Base-by-base conservation (phyloP, 2,113 vertebrate genomes). In the Bambusicola thoracicus region DNA sequence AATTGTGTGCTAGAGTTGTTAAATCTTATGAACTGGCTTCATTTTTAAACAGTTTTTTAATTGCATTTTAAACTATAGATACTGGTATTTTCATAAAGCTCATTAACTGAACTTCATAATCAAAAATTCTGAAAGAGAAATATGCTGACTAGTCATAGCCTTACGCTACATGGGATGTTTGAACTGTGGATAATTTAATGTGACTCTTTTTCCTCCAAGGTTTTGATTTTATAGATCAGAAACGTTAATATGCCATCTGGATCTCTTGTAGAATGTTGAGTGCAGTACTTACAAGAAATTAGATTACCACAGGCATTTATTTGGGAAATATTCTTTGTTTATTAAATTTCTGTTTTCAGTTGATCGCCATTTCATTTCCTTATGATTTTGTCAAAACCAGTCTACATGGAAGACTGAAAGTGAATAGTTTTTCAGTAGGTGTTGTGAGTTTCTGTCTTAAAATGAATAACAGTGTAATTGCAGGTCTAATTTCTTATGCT, bases 301-400 rank as follows among this genome's bases (percentile, higher is more conserved):
- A 97, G 94, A 89, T 97, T 97, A 97, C 97, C 95, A 92, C 92
- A 97, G 96, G 92, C 94, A 96, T 98, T 97, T 98, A 96, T 97
- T 97, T 98, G 97, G 96, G 96, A 97, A 97, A 97, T 97, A 97
- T 89, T 97, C 97, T 97, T 87, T 89, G 96, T 97, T 98, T 97
- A 98, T 98, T 98, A 97, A 97, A 95, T 97, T 97, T 97, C 92
- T 97, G 93, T 20, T 97, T 98, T 97, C 97, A 97, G 95, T 98
- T 97, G 94, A 96, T 98, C 96, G 96, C 68, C 48, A 96, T 95
- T 98, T 97, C 72, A 95, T 97, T 97, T 97, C 95, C 96, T 88
- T 97, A 93, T 97, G 97, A 95, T 97, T 98, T 97, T 72, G 96
- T 94, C 82, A 97, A 97, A 96, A 93, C 49, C 62, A 67, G 69